Conservation (phyloP, 2,888 invertebrate species). For the Euplexia lucipara region DNA sequence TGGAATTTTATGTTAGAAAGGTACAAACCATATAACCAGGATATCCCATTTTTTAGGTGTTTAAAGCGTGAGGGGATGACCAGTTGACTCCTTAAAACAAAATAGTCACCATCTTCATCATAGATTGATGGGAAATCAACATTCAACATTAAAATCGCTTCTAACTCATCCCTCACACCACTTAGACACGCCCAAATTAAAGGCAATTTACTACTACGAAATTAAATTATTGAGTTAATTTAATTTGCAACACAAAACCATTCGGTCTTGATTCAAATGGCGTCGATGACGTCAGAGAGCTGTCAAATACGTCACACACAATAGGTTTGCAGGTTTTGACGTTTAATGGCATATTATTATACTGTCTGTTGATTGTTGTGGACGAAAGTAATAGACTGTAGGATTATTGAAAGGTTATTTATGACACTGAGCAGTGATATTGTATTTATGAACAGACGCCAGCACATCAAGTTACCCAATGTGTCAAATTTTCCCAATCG, state of each 20-base stretch:
- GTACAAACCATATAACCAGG: too few relatives aligned
- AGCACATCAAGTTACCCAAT: too few relatives aligned
- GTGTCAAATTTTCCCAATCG: too few relatives aligned
- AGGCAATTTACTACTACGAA: slow-evolving; percentile 53
- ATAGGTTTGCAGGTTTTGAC: slow-evolving; percentile 5
- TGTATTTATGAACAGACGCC: not conserved
- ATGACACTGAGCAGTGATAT: not conserved
- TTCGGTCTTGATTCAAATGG: slow-evolving; percentile 47
- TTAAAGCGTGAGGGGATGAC: too few relatives aligned
- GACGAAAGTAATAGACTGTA: not conserved
- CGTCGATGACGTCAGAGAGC: slow-evolving; percentile 16
- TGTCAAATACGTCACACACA: slow-evolving; percentile 35
- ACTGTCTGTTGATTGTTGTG: not conserved
- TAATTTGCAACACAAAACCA: slow-evolving; percentile 18
- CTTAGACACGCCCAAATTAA: slow-evolving; percentile 46
- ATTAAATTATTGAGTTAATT: slow-evolving; percentile 61
- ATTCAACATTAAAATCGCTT: slow-evolving; percentile 18
- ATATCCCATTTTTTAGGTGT: too few relatives aligned
- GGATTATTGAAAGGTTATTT: not conserved
- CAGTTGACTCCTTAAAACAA: too few relatives aligned
- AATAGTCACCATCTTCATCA: too few relatives aligned
- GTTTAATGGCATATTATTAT: slow-evolving; percentile 2
- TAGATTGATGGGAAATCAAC: not conserved
- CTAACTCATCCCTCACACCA: slow-evolving; percentile 3
- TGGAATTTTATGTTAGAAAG: too few relatives aligned